Base-by-base conservation (phyloP, 2,797 vertebrate species). In the Streptopelia turtur region DNA sequence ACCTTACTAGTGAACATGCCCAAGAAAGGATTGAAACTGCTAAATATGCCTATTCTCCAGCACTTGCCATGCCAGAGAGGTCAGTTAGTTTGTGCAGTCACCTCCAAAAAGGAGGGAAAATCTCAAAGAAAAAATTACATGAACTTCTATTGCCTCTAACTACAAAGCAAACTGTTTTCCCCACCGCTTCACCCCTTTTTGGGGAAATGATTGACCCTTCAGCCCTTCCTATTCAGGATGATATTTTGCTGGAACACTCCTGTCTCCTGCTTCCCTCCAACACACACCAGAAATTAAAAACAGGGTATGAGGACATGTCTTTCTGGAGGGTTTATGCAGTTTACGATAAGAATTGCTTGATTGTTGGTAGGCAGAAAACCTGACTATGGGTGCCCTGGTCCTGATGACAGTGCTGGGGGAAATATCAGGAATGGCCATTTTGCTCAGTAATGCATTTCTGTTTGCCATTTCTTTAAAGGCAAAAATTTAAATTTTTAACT, bases 401-500 rank as follows among this genome's bases (percentile, higher is more conserved):
- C 49, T 25, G 13, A 53, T 39, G 90, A 63, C 70, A 93, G 68
- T 41, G 53, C 65, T 90, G 53, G 45, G 14, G 39, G 61, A 96
- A 96, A 93, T 52, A 68, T 30, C 64, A 83, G 55, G 43, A 14
- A 21, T 13, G 28, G 68, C 16, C 16, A 55, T 83, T 97, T 90
- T 93, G 64, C 57, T 93, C 63, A 49, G 11, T 39, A 82, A 57
- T 9, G 57, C 68, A 63, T 90, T 97, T 94, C 86, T 94, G 71
- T 5, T 95, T 90, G 70, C 31, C 8, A 56, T 94, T 94, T 95
- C 78, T 96, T 96, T 89, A 96, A 91, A 93, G 63, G 37, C 24
- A 93, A 96, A 87, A 47, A 91, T 82, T 80, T 94, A 66, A 30
- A 72, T 85, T 96, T 96, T 92, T 89, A 97, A 86, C 78, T 89